Evolutionary conservation across 1,140 invertebrate species (phyloP).

Genomic region (Drosophila mayri): DNA sequence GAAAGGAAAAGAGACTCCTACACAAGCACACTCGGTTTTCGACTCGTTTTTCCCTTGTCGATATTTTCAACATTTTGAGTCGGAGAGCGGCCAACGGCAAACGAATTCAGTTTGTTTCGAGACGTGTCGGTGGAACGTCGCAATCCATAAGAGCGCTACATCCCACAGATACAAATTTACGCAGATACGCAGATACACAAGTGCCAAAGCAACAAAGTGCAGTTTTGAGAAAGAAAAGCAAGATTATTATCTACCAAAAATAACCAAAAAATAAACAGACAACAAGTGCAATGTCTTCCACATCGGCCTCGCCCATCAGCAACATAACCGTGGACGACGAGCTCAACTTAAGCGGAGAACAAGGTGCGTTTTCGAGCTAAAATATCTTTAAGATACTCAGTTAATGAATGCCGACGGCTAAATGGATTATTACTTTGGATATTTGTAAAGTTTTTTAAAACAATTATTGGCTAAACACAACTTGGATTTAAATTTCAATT

Average conservation of each 20-base stretch:
- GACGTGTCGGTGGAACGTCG: slow-evolving; percentile 78
- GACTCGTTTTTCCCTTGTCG: slow-evolving; percentile 16
- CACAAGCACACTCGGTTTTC: too few relatives aligned
- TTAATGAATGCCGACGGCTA: slow-evolving; percentile 60
- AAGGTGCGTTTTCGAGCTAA: slow-evolving; percentile 63
- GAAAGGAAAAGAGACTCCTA: background rate
- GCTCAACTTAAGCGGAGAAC: slow-evolving; percentile 79
- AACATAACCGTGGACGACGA: slow-evolving; percentile 84
- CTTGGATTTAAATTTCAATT: too few relatives aligned
- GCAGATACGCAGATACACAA: slow-evolving; percentile 20
- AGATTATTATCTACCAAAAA: slow-evolving; percentile 17
- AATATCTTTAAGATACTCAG: slow-evolving; percentile 3
- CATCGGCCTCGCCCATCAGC: slow-evolving; percentile 83
- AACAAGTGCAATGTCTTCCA: slow-evolving; percentile 79
- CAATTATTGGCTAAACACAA: too few relatives aligned
- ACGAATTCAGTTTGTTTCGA: slow-evolving; percentile 78
- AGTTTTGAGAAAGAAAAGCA: slow-evolving; percentile 8
- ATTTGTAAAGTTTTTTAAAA: too few relatives aligned
- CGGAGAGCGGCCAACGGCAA: slow-evolving; percentile 62
- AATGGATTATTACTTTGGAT: slow-evolving; percentile 13
- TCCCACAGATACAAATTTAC: slow-evolving; percentile 19
- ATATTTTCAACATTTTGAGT: slow-evolving; percentile 76
- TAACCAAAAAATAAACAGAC: slow-evolving; percentile 50
- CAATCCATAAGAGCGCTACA: slow-evolving; percentile 51
- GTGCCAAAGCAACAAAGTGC: slow-evolving; percentile 33